Evolutionary conservation across 2,797 vertebrate species (phyloP).

Genomic region (Catharus ustulatus): DNA sequence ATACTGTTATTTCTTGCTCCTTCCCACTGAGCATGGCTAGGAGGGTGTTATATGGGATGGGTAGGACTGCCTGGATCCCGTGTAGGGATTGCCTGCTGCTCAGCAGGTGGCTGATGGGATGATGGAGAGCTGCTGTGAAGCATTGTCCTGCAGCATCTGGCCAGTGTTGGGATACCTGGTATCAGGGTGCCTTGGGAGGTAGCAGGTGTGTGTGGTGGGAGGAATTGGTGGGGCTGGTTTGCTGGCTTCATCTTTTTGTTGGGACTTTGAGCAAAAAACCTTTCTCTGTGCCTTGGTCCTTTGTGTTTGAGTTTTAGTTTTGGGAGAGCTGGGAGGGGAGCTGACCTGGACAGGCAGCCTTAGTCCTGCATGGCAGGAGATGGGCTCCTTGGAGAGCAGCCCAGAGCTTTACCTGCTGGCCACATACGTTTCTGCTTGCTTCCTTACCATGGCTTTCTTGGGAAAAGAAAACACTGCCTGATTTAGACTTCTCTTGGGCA

Average conservation of each 20-base stretch:
- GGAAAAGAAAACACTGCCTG: not conserved
- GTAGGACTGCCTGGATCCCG: not conserved
- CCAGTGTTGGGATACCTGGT: not conserved
- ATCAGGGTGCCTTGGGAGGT: not conserved
- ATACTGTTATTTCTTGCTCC: not conserved
- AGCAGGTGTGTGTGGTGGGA: not conserved
- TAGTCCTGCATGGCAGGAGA: not conserved
- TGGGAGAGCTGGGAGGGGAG: not conserved
- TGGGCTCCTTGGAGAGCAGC: not conserved
- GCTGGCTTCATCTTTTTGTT: not conserved
- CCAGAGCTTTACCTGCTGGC: not conserved
- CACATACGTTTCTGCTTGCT: accelerated
- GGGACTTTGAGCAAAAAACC: not conserved
- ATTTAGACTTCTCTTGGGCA: slow-evolving; percentile 30
- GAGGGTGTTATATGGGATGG: not conserved
- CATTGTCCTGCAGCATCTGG: not conserved
- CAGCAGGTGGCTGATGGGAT: accelerated
- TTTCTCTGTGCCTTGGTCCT: not conserved
- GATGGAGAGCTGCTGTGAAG: not conserved
- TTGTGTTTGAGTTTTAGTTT: not conserved
- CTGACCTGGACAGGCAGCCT: not conserved
- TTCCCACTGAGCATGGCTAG: not conserved
- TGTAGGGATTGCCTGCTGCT: accelerated
- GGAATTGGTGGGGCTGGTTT: not conserved
- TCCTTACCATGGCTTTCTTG: not conserved